Percentiles rank a stretch among this genome's conserved stretches.
Evolutionary conservation across 2,888 invertebrate species (phyloP).

Genomic region (Neoscelio sp.): DNA sequence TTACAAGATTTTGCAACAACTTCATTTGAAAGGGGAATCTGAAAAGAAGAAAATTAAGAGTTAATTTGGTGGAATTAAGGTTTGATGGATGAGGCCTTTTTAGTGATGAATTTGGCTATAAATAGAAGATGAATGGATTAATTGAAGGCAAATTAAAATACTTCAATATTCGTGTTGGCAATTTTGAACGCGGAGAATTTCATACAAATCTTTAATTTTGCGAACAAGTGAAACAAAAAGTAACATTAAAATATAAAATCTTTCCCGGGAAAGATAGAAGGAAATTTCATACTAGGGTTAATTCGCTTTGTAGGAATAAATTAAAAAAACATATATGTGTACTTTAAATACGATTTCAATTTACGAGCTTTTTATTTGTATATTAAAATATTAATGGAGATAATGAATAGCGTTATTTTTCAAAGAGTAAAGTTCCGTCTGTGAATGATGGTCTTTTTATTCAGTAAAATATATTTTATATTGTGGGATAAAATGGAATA

Average conservation of each 20-base stretch:
- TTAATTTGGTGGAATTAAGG: neutral
- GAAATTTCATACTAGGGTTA: slow-evolving; percentile 25
- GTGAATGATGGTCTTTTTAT: neutral
- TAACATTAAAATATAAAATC: neutral
- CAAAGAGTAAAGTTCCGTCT: neutral
- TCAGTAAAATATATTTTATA: neutral
- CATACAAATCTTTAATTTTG: slow-evolving; percentile 10
- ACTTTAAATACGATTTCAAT: slow-evolving; percentile 27
- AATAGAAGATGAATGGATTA: slow-evolving; percentile 6
- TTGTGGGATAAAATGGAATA: too few species aligned
- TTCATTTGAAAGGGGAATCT: neutral
- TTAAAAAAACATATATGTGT: slow-evolving; percentile 22
- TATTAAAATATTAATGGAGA: slow-evolving; percentile 19
- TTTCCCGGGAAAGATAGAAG: slow-evolving; percentile 9
- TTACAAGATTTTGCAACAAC: neutral
- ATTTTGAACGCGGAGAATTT: neutral
- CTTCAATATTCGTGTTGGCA: slow-evolving; percentile 3
- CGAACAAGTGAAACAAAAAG: slow-evolving; percentile 7
- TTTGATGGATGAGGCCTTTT: neutral
- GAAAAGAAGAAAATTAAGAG: neutral
- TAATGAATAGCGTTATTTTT: slow-evolving; percentile 21
- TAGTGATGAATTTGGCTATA: neutral
- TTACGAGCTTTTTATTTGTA: slow-evolving; percentile 1
- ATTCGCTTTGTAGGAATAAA: slow-evolving; percentile 23
- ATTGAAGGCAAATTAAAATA: slow-evolving; percentile 5